Evolutionary conservation across 64 coral and sea anemone species (phyloP).

Genomic region (Montipora sp.): DNA sequence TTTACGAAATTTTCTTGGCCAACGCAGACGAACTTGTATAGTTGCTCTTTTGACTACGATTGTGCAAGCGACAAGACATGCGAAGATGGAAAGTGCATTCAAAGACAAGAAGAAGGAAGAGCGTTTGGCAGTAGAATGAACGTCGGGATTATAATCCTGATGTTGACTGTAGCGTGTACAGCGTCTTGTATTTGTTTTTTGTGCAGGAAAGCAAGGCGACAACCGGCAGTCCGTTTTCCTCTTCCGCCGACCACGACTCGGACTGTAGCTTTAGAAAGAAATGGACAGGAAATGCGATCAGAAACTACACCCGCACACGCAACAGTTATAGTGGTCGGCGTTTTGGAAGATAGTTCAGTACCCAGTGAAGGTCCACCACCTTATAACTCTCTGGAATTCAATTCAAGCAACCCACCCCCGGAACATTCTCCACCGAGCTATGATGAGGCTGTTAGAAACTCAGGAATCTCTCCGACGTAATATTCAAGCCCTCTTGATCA

Average conservation of each 20-base stretch:
- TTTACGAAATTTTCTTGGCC: neutral
- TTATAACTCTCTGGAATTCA: neutral
- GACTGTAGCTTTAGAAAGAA: neutral
- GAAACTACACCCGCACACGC: neutral
- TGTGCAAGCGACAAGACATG: neutral
- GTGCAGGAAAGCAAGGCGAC: neutral
- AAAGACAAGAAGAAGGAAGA: neutral
- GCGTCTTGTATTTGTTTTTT: neutral
- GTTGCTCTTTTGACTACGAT: neutral
- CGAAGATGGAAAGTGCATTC: neutral
- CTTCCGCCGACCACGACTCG: neutral
- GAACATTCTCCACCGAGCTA: conserved; percentile 10
- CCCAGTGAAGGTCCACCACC: neutral
- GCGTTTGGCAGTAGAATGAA: neutral
- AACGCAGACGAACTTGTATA: neutral
- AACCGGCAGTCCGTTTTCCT: neutral
- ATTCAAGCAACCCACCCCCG: neutral
- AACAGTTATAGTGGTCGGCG: neutral
- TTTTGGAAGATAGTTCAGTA: neutral
- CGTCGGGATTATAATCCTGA: neutral
- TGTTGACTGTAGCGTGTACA: neutral
- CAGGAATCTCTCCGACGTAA: neutral
- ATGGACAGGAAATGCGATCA: neutral
- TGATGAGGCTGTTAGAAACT: neutral
- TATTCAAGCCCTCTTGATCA: no score